Evolutionary conservation across 2,888 invertebrate species (phyloP), one percentile per base, ranked within the genome.

Genomic region (Hetaerina titia): DNA sequence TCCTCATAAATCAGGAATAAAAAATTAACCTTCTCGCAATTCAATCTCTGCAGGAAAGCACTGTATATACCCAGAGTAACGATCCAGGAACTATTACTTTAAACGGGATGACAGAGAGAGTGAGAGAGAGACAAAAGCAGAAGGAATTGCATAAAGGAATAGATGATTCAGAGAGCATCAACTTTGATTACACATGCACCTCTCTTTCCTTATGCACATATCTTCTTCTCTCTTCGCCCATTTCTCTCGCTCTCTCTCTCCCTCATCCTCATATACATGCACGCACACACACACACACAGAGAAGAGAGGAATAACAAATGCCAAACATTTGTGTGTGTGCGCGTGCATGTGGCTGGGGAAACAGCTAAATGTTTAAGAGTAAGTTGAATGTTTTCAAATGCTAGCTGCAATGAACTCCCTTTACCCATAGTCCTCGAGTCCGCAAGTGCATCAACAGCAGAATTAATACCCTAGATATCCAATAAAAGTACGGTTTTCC

Each of bases 51-150:
- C 69, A 92, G 19, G 17, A 92, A 57, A 57, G 60, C 64, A 74
- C 69, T 56, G 58, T 89, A 58, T 57, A 89, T 58, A 56, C 69
- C 57, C 92, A n/a, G 60, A 90, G 90, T 69, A 92, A 57, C 56
- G 69, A 90, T 19, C 64, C 25, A 90, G 64, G 64, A 90, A 64
- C 45, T 69, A 25, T 90, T 64, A 92, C 69, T 92, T 69, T 25
- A 57, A 7, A 22, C 6, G 60, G 13, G 81, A 31, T 81, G 81
- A 13, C 1, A 60, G 31, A 11, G 31, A 81, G 81, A 13, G 31
- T 8, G 31, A 81, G 81, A 22, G 69, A 81, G 31, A 15, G 45
- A 45, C 45, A 45, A 45, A 45, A 45, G 45, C 45, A 45, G 45
- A 45, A 45, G 45, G 45, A 45, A 45, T 45, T 4, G 4, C 45